These are phyloP conservation scores for Idris sp. DNA, from an alignment of 1,140 invertebrate genomes.

Conservation along the genomic window DNA sequence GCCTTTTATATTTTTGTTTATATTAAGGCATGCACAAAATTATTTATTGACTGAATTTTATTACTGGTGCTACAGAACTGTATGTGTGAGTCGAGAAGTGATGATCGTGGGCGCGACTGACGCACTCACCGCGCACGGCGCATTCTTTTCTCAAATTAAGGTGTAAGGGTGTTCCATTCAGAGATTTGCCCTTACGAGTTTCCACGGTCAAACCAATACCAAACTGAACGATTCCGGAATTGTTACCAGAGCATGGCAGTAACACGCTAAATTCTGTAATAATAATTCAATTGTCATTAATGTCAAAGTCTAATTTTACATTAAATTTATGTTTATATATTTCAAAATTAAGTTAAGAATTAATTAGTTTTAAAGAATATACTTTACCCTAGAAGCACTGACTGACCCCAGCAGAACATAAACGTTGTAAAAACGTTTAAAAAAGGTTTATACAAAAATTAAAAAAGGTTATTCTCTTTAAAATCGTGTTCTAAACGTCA, in stretches of 20 bases:
- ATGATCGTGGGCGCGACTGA: conserved; percentile 75
- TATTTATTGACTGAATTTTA: conserved; percentile 67
- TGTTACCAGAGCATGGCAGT: conserved; percentile 92
- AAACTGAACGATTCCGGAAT: conserved; percentile 92
- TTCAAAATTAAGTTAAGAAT: no score
- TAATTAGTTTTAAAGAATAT: no score
- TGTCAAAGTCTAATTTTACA: no score
- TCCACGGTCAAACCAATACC: conserved; percentile 92
- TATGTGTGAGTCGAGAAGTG: conserved; percentile 73
- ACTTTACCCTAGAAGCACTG: no score
- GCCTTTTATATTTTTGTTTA: conserved; percentile 37
- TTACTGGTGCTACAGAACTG: conserved; percentile 77
- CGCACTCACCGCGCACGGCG: conserved; percentile 89
- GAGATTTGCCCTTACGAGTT: conserved; percentile 84
- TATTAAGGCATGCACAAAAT: conserved; percentile 58
- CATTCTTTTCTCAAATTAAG: conserved; percentile 96
- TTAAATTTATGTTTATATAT: no score
- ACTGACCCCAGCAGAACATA: no score
- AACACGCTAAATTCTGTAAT: conserved; percentile 93
- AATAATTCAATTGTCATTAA: no score
- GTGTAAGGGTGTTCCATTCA: conserved; percentile 93
- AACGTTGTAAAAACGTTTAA: no score
- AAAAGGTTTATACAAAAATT: no score
- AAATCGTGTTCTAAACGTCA: no score
- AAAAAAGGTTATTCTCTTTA: no score